phyloP scores from a whole-genome alignment of 2,113 vertebrate species.

The Hippocampus abdominalis region DNA sequence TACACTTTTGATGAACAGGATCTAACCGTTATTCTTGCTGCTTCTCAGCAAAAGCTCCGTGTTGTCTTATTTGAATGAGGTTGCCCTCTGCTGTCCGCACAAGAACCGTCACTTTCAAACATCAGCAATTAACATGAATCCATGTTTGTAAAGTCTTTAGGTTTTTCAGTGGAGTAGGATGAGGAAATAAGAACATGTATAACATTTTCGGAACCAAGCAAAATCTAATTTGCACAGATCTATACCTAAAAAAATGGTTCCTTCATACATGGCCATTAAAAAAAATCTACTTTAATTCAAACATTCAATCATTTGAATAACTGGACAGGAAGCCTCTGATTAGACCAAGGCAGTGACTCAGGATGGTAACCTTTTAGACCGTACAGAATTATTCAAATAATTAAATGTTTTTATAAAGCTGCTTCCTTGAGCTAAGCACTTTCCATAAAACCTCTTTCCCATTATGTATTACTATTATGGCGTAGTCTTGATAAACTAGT shows the following conservation, averaged over 20 bases:
- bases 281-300: too few species aligned
- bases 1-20: background rate
- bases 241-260: background rate
- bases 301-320: too few species aligned
- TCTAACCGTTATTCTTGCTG: background rate
- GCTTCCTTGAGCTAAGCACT: too few species aligned
- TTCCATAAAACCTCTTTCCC: too few species aligned
- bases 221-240: background rate
- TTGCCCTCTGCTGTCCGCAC: conserved; percentile 53
- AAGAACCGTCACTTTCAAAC: background rate
- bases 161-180: too few species aligned
- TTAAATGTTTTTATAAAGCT: too few species aligned
- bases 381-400: too few species aligned
- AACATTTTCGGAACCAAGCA: background rate
- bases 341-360: too few species aligned
- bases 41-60: background rate
- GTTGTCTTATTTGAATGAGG: conserved; percentile 24
- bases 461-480: too few species aligned
- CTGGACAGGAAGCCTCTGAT: too few species aligned
- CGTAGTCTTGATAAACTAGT: too few species aligned
- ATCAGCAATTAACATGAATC: background rate
- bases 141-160: background rate
- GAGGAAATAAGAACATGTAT: background rate
- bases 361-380: too few species aligned
- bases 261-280: background rate